Evolutionary conservation across 2,888 invertebrate genomes (phyloP).

Genomic region (Piscicola geometra): DNA sequence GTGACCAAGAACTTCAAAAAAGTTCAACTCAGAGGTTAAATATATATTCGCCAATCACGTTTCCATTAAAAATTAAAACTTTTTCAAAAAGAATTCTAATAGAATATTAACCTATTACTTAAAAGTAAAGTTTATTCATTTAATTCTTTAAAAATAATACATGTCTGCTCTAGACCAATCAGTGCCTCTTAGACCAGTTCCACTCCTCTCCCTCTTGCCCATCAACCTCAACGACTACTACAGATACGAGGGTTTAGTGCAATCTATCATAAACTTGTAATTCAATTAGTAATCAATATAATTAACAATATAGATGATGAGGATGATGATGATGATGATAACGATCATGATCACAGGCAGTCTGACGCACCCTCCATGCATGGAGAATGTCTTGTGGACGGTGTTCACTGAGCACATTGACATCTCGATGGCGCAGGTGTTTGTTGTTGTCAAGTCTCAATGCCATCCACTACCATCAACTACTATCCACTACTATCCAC

Average conservation of each 20-base stretch:
- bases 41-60: background rate
- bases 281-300: no score
- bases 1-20: constrained; percentile 38
- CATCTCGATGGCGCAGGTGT: constrained; percentile 41
- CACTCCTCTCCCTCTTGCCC: constrained; percentile 44
- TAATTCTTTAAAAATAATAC: no score
- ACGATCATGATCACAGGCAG: constrained; percentile 43
- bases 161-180: constrained; percentile 33
- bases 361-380: constrained; percentile 51
- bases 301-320: no score
- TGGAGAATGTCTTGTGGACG: constrained; percentile 50
- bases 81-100: background rate
- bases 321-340: no score
- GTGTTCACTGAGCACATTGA: constrained; percentile 45
- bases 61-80: background rate
- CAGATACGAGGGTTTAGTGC: constrained; percentile 46
- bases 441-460: background rate
- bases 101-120: background rate
- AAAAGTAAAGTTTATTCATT: background rate
- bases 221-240: constrained; percentile 46
- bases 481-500: background rate
- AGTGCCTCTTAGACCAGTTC: constrained; percentile 37
- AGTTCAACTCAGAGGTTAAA: constrained; percentile 32
- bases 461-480: no score
- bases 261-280: no score